Evolutionary conservation across 2,113 vertebrate species (phyloP).

Genomic region (Willisornis vidua): DNA sequence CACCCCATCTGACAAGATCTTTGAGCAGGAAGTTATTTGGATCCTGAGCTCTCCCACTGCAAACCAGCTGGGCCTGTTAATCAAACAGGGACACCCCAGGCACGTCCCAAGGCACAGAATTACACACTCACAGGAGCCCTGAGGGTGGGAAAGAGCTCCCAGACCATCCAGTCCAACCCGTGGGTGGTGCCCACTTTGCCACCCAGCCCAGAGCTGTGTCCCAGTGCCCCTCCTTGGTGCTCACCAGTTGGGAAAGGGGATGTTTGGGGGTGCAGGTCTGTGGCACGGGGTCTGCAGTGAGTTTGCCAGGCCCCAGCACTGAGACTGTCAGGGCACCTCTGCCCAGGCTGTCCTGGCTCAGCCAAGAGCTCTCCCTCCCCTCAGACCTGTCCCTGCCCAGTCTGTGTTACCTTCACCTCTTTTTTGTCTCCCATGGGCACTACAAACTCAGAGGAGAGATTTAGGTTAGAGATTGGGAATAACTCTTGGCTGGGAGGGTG

Average conservation of each 20-base stretch:
- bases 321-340: neutral
- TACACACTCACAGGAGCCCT: neutral
- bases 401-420: neutral
- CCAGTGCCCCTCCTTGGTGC: neutral
- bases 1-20: fast-evolving
- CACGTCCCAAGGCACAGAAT: neutral
- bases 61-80: neutral
- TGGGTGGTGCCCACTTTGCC: neutral
- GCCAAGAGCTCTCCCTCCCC: neutral
- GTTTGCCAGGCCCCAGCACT: neutral
- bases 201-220: neutral
- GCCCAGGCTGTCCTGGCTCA: neutral
- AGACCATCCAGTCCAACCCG: neutral
- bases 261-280: neutral
- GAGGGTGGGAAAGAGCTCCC: neutral
- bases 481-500: neutral
- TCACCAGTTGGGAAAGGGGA: neutral
- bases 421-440: neutral
- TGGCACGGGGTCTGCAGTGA: neutral
- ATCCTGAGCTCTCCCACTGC: neutral
- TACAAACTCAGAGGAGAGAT: neutral
- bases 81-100: neutral
- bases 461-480: neutral
- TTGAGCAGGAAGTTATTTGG: neutral
- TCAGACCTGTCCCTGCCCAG: neutral